These are phyloP conservation scores for Adelges cooleyi DNA, from an alignment of 1,140 invertebrate genomes.

Conservation along the genomic window DNA sequence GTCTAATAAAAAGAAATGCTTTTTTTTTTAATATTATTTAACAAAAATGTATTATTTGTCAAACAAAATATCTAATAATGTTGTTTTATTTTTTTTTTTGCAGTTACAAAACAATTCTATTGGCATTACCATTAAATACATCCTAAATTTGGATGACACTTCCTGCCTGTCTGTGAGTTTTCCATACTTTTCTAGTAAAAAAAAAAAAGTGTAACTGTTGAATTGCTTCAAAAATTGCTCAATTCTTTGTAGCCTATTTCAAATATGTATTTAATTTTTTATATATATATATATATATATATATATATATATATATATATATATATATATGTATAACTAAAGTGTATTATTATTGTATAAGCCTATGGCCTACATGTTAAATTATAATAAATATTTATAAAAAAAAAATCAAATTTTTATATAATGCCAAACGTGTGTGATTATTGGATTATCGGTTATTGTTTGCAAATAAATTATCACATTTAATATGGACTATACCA, in stretches of 20 bases:
- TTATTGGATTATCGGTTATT: no score
- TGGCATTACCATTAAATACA: constrained; percentile 6
- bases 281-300: constrained; percentile 1
- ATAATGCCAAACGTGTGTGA: no score
- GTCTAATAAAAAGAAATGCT: no score
- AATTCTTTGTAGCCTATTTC: constrained; percentile 22
- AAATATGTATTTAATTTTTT: constrained; percentile 1
- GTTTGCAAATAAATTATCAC: no score
- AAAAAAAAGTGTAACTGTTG: background rate
- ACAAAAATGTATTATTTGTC: no score
- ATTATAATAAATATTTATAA: no score
- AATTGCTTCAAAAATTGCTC: constrained; percentile 22
- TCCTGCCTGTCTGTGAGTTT: constrained; percentile 28
- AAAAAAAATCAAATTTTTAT: no score
- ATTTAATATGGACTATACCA: no score
- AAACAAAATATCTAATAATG: no score
- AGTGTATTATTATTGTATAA: no score
- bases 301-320: background rate
- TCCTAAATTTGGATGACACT: constrained; percentile 20
- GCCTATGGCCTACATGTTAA: no score
- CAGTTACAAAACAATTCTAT: constrained; percentile 3
- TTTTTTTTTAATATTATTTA: no score
- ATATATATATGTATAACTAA: background rate
- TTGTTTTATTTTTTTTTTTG: constrained; percentile 31
- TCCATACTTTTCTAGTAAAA: background rate